Evolutionary conservation across 1,140 invertebrate genomes (phyloP).

Genomic region (Phthorimaea operculella): DNA sequence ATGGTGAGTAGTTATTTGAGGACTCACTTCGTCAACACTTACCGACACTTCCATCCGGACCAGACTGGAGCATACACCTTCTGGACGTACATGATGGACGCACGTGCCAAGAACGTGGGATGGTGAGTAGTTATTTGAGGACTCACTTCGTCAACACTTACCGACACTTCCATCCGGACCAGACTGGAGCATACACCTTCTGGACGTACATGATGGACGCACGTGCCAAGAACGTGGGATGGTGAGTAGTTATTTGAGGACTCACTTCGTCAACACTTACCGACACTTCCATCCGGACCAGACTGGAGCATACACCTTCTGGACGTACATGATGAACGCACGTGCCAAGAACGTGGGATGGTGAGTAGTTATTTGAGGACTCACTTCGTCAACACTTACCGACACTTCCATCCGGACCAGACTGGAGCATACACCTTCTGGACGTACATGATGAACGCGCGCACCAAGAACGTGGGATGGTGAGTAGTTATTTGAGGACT

Average conservation of each 20-base stretch:
- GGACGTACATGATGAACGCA: conserved; percentile 90
- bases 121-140: too few species aligned
- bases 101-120: conserved; percentile 91
- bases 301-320: conserved; percentile 91
- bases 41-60: conserved; percentile 89
- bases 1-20: too few species aligned
- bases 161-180: conserved; percentile 88
- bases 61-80: conserved; percentile 89
- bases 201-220: conserved; percentile 93
- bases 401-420: conserved; percentile 88
- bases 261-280: conserved; percentile 92
- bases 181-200: conserved; percentile 88
- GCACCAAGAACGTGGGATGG: conserved; percentile 95
- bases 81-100: conserved; percentile 92
- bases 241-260: too few species aligned
- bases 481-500: too few species aligned
- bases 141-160: conserved; percentile 93
- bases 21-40: conserved; percentile 93
- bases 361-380: too few species aligned
- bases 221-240: conserved; percentile 92
- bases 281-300: conserved; percentile 89
- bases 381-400: conserved; percentile 91
- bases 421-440: conserved; percentile 93
- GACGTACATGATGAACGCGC: conserved; percentile 88
- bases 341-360: conserved; percentile 94